Percentiles rank a stretch among this genome's conserved stretches.
These are phyloP conservation scores for Callithrix jacchus DNA, from an alignment of 2,113 vertebrate species.

Conservation along the genomic window DNA sequence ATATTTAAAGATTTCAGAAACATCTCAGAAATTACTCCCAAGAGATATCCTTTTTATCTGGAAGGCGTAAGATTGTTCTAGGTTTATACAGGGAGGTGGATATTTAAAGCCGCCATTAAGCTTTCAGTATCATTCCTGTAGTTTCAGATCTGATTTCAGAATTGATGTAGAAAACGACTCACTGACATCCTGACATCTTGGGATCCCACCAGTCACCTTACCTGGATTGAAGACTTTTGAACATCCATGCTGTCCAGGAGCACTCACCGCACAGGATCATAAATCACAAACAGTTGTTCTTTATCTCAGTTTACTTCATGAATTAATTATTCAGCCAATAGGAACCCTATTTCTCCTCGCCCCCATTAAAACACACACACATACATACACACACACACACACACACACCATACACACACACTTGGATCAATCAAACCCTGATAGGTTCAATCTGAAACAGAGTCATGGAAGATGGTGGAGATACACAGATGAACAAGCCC, in stretches of 20 bases:
- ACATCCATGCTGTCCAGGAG: neutral
- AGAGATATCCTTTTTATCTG: neutral
- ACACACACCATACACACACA: neutral
- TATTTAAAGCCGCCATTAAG: neutral
- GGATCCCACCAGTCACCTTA: neutral
- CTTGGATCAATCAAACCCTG: neutral
- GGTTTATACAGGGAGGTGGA: neutral
- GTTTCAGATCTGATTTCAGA: conserved; percentile 1
- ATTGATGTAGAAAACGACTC: neutral
- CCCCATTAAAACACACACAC: neutral
- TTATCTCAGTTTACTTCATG: neutral
- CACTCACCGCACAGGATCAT: neutral
- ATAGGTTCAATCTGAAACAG: neutral
- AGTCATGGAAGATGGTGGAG: neutral
- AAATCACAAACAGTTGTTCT: neutral
- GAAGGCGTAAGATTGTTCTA: neutral
- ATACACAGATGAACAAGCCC: neutral
- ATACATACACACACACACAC: neutral
- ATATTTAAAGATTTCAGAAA: neutral
- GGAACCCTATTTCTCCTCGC: neutral
- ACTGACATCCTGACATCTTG: neutral
- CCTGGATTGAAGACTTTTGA: neutral
- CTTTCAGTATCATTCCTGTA: neutral
- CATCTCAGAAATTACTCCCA: neutral
- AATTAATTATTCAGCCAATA: neutral